Percentiles rank a stretch among this genome's conserved stretches.
Evolutionary conservation across 1,140 invertebrate genomes (phyloP).

Genomic region (Helicorthomorpha holstii): DNA sequence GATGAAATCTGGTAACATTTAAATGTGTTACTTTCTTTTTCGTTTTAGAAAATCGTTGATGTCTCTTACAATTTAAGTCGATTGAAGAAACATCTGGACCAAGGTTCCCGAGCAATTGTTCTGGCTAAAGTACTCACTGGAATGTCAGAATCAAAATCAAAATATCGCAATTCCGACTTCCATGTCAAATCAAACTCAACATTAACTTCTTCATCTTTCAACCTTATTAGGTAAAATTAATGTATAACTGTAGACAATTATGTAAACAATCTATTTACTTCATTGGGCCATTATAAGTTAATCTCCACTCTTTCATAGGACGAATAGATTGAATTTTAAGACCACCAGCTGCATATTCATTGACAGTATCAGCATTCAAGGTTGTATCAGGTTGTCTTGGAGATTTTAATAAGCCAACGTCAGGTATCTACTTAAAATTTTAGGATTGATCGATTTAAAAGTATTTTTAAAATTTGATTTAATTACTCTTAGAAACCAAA

Average conservation of each 20-base stretch:
- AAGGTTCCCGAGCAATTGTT: slow-evolving; percentile 42
- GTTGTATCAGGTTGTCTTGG: slow-evolving; percentile 44
- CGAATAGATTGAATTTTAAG: slow-evolving; percentile 37
- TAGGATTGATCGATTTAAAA: not conserved
- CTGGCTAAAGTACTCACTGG: slow-evolving; percentile 35
- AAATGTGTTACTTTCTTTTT: slow-evolving; percentile 10
- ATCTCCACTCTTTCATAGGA: slow-evolving; percentile 46
- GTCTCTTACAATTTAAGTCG: slow-evolving; percentile 36
- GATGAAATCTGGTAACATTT: slow-evolving; percentile 36
- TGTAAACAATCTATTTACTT: slow-evolving; percentile 25
- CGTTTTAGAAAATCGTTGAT: not conserved
- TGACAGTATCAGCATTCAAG: slow-evolving; percentile 19
- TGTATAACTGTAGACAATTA: not conserved
- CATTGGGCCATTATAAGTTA: slow-evolving; percentile 42
- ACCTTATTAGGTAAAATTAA: not conserved
- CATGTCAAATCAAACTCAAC: slow-evolving; percentile 24
- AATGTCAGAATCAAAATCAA: slow-evolving; percentile 48
- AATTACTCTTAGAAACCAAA: slow-evolving; percentile 19
- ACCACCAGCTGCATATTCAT: slow-evolving; percentile 42
- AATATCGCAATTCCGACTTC: slow-evolving; percentile 25
- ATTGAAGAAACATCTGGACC: slow-evolving; percentile 45
- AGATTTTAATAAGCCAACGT: slow-evolving; percentile 41
- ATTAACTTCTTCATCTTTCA: slow-evolving; percentile 10
- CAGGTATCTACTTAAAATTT: slow-evolving; percentile 29
- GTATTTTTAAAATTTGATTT: not conserved